Evolutionary conservation across 2,113 vertebrate species (phyloP).

Genomic region (Calypte anna): DNA sequence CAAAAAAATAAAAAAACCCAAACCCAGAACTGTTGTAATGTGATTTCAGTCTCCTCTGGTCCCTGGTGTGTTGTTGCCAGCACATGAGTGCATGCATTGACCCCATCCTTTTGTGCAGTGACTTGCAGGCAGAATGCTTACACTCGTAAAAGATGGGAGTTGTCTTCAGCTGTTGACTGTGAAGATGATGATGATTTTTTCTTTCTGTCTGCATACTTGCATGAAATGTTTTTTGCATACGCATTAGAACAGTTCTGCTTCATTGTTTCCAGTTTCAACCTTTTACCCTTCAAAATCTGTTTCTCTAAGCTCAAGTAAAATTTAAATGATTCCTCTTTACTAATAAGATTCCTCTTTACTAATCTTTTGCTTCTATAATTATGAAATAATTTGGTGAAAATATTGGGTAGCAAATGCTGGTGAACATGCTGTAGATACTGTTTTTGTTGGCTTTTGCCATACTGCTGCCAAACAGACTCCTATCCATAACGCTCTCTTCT

Average conservation of each 20-base stretch:
- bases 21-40: background rate
- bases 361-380: background rate
- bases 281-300: background rate
- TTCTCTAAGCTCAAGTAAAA: background rate
- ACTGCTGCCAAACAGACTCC: background rate
- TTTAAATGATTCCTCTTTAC: background rate
- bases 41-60: background rate
- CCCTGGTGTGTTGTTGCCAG: background rate
- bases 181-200: background rate
- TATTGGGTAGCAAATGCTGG: background rate
- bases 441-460: background rate
- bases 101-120: background rate
- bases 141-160: too few species aligned
- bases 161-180: background rate
- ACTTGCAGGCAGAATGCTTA: background rate
- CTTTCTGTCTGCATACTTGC: background rate
- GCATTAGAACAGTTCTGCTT: background rate
- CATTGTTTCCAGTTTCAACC: background rate
- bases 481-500: background rate
- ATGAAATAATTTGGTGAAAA: background rate
- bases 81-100: background rate
- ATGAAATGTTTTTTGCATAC: background rate
- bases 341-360: background rate
- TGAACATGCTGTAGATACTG: background rate
- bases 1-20: background rate